Evolutionary conservation across 2,888 invertebrate species (phyloP).

Genomic region (Sarcophaga variegata): DNA sequence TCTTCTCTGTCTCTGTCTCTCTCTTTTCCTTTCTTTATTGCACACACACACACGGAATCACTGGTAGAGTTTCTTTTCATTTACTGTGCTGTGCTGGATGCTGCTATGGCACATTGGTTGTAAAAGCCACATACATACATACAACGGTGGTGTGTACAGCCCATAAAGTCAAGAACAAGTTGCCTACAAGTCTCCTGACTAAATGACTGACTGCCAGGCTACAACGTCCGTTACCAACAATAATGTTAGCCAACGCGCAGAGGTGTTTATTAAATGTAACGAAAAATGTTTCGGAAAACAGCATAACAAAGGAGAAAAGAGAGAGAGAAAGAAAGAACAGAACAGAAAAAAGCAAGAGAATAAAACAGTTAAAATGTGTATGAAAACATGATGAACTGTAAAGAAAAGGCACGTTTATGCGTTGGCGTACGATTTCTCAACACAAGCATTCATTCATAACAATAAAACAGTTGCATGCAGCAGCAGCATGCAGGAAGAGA

Average conservation of each 20-base stretch:
- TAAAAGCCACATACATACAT: not conserved
- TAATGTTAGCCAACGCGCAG: constrained; percentile 15
- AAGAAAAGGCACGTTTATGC: constrained; percentile 49
- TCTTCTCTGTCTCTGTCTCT: not conserved
- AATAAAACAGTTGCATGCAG: constrained; percentile 52
- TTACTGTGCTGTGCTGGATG: not conserved
- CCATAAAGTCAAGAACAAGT: constrained; percentile 48
- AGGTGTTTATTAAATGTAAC: constrained; percentile 63
- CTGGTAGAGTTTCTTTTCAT: not conserved
- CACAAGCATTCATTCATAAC: constrained; percentile 24
- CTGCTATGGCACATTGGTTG: not conserved
- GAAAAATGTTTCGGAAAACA: constrained; percentile 41
- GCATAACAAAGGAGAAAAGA: not conserved
- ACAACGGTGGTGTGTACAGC: constrained; percentile 2
- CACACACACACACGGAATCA: constrained; percentile 1
- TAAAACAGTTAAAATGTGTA: constrained; percentile 5
- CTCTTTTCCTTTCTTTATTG: not conserved
- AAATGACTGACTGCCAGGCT: not conserved
- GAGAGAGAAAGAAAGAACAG: not conserved
- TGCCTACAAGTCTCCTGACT: constrained; percentile 39
- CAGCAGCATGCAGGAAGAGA: not conserved
- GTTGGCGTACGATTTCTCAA: constrained; percentile 15
- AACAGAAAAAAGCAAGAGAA: not conserved
- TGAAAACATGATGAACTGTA: constrained; percentile 59
- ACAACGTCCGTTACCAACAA: constrained; percentile 7